Conservation (phyloP, 2,113 vertebrate genomes). For the Gadus chalcogrammus region DNA sequence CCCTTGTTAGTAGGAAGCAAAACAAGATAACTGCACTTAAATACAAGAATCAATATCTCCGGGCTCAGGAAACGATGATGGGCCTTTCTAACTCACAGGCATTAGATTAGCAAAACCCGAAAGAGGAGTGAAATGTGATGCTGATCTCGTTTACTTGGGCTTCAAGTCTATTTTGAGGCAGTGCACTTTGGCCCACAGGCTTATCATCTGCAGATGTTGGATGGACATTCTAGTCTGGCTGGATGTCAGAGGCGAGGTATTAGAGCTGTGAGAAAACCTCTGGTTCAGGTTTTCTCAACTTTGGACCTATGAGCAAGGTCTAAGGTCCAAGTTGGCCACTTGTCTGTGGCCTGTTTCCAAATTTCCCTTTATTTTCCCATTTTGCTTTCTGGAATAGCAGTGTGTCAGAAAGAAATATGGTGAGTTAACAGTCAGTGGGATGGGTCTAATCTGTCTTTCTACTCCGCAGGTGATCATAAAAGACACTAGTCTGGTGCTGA, state of each 20-base stretch:
- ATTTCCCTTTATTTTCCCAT: no score
- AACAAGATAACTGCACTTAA: constrained; percentile 44
- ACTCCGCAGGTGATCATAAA: constrained; percentile 91
- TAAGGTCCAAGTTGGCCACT: no score
- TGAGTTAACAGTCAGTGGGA: background rate
- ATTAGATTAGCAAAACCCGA: constrained; percentile 24
- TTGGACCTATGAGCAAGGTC: no score
- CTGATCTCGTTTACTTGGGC: constrained; percentile 13
- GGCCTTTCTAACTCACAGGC: constrained; percentile 9
- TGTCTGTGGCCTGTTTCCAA: no score
- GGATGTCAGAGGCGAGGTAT: background rate
- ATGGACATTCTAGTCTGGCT: background rate
- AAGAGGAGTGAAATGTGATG: constrained; percentile 31
- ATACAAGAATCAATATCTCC: constrained; percentile 63
- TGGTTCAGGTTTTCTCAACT: background rate
- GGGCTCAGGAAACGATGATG: constrained; percentile 3
- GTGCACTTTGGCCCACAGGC: constrained; percentile 2
- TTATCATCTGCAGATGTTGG: constrained; percentile 18
- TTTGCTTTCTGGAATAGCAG: no score
- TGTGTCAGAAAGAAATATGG: no score
- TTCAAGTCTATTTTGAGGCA: constrained; percentile 24
- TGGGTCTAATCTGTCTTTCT: constrained; percentile 1
- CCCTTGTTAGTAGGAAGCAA: constrained; percentile 24
- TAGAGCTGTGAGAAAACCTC: background rate
- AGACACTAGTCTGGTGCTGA: constrained; percentile 92